Percentiles rank a stretch among this genome's conserved stretches.
These are phyloP conservation scores for Drosophila sulfurigaster DNA, from an alignment of 1,140 invertebrate genomes.

Conservation along the genomic window DNA sequence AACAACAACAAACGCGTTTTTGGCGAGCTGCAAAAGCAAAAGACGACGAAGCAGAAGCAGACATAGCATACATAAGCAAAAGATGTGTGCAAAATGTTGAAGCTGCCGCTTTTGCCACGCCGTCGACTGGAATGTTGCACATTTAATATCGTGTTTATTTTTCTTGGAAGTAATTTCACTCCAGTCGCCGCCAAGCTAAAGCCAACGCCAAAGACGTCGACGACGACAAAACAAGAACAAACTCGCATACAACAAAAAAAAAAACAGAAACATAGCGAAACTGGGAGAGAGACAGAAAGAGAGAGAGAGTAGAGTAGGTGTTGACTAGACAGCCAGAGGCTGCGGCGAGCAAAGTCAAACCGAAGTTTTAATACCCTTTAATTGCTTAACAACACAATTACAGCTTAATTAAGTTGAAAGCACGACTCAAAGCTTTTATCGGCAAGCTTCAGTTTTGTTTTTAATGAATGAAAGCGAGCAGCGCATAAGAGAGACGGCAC, in stretches of 20 bases:
- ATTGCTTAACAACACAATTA: conserved; percentile 4
- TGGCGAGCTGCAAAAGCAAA: conserved; percentile 2
- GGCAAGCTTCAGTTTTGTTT: background rate
- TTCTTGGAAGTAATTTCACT: conserved; percentile 82
- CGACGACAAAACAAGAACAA: conserved; percentile 40
- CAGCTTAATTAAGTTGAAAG: conserved; percentile 12
- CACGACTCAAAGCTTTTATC: background rate
- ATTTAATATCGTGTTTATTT: conserved; percentile 82
- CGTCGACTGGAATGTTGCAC: conserved; percentile 76
- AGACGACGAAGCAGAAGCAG: background rate
- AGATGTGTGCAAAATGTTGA: conserved; percentile 36
- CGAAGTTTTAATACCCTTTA: conserved; percentile 17
- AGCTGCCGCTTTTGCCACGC: conserved; percentile 10
- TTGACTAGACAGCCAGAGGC: conserved; percentile 1
- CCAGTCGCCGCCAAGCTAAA: conserved; percentile 35
- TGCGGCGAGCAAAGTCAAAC: background rate
- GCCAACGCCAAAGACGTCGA: conserved; percentile 9
- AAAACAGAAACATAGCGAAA: background rate
- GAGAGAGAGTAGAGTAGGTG: background rate
- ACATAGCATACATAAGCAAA: background rate
- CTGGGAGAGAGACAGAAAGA: conserved; percentile 3
- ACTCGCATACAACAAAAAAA: conserved; percentile 25
- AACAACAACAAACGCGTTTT: conserved; percentile 22
- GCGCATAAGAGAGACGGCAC: background rate
- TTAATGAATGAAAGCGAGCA: background rate